Evolutionary conservation across 2,113 vertebrate species (phyloP), one percentile per base, ranked within the genome.

Genomic region (Dipodomys merriami): DNA sequence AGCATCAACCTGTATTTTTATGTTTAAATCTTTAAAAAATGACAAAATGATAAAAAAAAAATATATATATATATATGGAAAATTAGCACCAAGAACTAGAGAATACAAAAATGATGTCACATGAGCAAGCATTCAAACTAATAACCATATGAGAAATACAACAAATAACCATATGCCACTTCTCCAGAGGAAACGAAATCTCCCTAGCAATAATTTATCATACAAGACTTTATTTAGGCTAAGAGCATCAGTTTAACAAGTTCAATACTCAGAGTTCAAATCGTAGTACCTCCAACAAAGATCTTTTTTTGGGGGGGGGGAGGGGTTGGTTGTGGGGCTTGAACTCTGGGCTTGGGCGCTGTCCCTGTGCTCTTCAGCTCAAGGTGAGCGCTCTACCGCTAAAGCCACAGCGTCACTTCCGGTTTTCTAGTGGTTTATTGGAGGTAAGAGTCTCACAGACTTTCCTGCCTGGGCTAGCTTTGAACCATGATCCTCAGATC

Each of bases 21-120:
- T 79, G 4, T 93, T 86, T 80, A 46, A 91, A n/a, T 91, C 73
- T 76, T 62, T 64, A 73, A 74, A 88, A 76, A 30, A 16, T 3
- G 29, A 23, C 57, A 57, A 78, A 88, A 73, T 88, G 16, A 67
- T 79, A 91, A 19, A 10, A 90, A 68, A 46, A n/a, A n/a, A n/a
- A n/a, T n/a, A n/a, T n/a, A n/a, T n/a, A n/a, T n/a, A n/a, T n/a
- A n/a, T 69, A 57, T 4, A 27, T 85, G 60, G 49, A 83, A 90
- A 79, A 85, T 86, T 86, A 57, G 33, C 71, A 71, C 72, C 49
- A 79, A 78, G 35, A 78, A 68, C 8, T 30, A 80, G 22, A 76
- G 18, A 84, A 69, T 87, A 72, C 7, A 15, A 69, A 64, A 93
- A 60, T 27, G 60, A 11, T 23, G 46, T 16, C 44, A 5, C 49